Percentiles rank a stretch among this genome's conserved stretches.
phyloP scores from a whole-genome alignment of 2,113 vertebrate genomes.

The Coregonus clupeaformis region DNA sequence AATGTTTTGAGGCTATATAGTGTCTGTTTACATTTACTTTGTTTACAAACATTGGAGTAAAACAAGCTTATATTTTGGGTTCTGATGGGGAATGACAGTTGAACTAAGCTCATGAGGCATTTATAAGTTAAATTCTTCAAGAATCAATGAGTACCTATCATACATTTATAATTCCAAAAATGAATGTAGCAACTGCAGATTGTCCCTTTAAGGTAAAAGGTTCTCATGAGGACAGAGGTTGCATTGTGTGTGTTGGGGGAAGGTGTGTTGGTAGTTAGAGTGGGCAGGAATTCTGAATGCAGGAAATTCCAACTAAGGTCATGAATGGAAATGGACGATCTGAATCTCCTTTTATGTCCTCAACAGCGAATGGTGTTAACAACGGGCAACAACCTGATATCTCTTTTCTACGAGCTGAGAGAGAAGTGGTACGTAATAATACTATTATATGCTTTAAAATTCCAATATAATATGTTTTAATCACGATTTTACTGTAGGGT shows the following conservation, averaged over 20 bases:
- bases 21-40: no score
- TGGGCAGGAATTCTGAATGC: constrained; percentile 35
- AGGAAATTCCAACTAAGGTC: constrained; percentile 1
- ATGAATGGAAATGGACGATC: constrained; percentile 42
- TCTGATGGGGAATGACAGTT: no score
- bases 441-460: neutral
- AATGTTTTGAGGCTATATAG: no score
- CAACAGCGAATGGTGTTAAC: constrained; percentile 59
- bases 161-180: no score
- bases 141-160: no score
- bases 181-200: no score
- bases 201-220: constrained; percentile 14
- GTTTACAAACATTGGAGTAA: no score
- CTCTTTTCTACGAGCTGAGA: constrained; percentile 66
- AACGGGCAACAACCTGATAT: constrained; percentile 50
- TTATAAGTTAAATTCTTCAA: no score
- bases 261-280: constrained; percentile 15
- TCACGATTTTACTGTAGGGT: neutral
- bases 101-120: no score
- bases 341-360: constrained; percentile 32
- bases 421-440: constrained; percentile 74
- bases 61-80: no score
- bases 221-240: constrained; percentile 51
- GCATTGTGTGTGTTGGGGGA: constrained; percentile 47
- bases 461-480: no score